Base-by-base conservation (phyloP, 2,797 vertebrate species). In the Poeciliopsis infans region DNA sequence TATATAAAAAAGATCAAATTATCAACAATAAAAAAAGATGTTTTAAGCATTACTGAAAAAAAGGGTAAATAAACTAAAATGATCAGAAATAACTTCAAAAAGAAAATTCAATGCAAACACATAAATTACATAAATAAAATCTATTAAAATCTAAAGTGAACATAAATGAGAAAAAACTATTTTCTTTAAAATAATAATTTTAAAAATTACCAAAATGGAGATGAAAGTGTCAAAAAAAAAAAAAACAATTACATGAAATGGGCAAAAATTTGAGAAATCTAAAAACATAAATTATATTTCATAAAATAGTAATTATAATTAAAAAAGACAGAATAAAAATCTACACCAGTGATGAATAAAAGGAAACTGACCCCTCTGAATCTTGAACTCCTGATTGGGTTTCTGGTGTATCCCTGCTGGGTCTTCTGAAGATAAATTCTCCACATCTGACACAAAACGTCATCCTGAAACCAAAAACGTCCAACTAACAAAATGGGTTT, bases 391-490 rank as follows among this genome's bases (percentile, higher is more conserved):
- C 8, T 73, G 12, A 76, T n/a, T 0, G 87, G 88, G 5, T 88
- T 91, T 41, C 77, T 74, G 59, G 95, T 96, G 90, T 96, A 98
- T 0, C 97, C 97, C 84, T 97, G 97, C 13, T 86, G 87, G 80
- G 92, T 98, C 89, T 92, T 97, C 92, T 98, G 97, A 86, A 99
- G 96, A 91, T 97, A 99, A 46, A 89, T 81, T 69, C 95, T 97
- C 98, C 98, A 99, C 85, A 99, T 92, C 75, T 84, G 94, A 82
- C 93, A 96, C 61, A 94, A 4, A 5, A 98, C 88, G 70, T 95
- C 90, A 86, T 97, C 95, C 98, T 99, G 80, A 70, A 87, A 90
- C 81, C 46, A 31, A 23, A 66, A 23, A 4, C 18, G 16, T 41
- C 4, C 61, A 28, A 46, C 16, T 6, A n/a, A 51, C 51, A 70